A percentile compares a stretch with the other conserved stretches of the same genome.
These are phyloP conservation scores for Subacronicta megacephala DNA, from an alignment of 2,888 invertebrate genomes.

Conservation along the genomic window DNA sequence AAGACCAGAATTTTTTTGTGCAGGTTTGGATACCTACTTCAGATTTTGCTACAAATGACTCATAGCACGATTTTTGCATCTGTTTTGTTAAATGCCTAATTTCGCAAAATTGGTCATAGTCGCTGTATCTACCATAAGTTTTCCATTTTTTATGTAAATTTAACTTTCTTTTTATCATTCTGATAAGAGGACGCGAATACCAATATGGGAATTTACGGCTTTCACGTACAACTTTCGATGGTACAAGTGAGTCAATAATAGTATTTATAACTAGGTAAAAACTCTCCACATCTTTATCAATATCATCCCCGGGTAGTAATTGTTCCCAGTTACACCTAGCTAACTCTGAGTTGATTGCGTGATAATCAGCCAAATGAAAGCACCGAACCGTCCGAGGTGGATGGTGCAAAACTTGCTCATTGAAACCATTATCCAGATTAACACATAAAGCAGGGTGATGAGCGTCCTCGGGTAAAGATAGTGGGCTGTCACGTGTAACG, in stretches of 20 bases:
- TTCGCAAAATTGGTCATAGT: too few species aligned
- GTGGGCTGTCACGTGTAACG: neutral
- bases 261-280: neutral
- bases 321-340: neutral
- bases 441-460: constrained; percentile 2
- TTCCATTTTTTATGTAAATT: too few species aligned
- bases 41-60: too few species aligned
- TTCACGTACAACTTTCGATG: neutral
- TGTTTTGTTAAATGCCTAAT: too few species aligned
- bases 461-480: neutral
- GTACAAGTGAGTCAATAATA: neutral
- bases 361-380: neutral
- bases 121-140: too few species aligned
- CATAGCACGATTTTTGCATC: too few species aligned
- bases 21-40: too few species aligned
- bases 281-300: neutral
- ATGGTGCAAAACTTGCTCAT: neutral
- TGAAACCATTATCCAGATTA: neutral
- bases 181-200: too few species aligned
- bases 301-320: neutral
- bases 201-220: too few species aligned
- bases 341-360: neutral
- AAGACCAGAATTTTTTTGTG: too few species aligned
- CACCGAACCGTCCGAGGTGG: neutral
- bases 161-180: too few species aligned